phyloP scores from a whole-genome alignment of 2,888 invertebrate genomes.

The Seladonia tumulorum region DNA sequence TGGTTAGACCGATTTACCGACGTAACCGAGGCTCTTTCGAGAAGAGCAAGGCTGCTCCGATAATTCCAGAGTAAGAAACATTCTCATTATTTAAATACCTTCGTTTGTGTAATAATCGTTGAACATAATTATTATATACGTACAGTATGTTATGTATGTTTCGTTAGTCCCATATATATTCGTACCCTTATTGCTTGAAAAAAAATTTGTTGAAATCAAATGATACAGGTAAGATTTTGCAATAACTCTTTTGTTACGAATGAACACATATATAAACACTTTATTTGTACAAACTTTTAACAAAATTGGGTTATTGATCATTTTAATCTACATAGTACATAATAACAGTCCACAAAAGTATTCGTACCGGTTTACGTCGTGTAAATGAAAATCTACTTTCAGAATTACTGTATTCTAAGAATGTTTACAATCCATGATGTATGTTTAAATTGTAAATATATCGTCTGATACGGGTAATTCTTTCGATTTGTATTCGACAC shows the following conservation, averaged over 20 bases:
- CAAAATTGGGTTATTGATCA: too few relatives aligned
- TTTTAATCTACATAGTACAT: too few relatives aligned
- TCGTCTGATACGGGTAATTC: neutral
- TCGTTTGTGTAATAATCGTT: neutral
- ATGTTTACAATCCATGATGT: neutral
- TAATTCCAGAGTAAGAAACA: neutral
- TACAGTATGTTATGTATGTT: too few relatives aligned
- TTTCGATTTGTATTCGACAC: neutral
- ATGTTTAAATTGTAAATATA: neutral
- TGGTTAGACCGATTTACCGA: constrained; percentile 36
- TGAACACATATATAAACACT: too few relatives aligned
- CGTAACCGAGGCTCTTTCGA: constrained; percentile 10
- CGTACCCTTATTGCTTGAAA: too few relatives aligned
- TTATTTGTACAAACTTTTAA: too few relatives aligned
- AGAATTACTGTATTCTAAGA: neutral
- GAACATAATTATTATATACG: neutral
- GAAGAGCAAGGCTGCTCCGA: neutral
- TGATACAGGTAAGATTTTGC: too few relatives aligned
- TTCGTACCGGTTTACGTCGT: too few relatives aligned
- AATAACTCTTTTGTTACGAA: too few relatives aligned
- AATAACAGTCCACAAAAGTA: too few relatives aligned
- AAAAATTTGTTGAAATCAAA: too few relatives aligned
- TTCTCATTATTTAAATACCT: neutral
- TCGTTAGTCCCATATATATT: too few relatives aligned
- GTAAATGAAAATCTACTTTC: neutral